Conservation (phyloP, 2,113 vertebrate genomes). For the Phoxinus phoxinus region DNA sequence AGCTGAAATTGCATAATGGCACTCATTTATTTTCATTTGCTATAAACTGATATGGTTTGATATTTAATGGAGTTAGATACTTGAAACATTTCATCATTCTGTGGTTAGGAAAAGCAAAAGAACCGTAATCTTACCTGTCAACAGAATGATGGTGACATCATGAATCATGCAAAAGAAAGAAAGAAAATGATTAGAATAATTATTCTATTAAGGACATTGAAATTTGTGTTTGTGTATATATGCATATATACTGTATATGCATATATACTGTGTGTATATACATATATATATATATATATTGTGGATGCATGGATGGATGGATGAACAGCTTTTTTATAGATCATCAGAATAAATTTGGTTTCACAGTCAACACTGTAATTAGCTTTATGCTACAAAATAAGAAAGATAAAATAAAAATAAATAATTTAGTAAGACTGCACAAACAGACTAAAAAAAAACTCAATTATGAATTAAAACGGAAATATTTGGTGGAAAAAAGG, state of each 20-base stretch:
- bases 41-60: conserved; percentile 7
- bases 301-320: too few relatives aligned
- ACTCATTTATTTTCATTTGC: neutral
- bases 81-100: neutral
- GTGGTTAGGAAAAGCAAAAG: neutral
- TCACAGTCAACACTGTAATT: neutral
- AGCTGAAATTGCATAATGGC: neutral
- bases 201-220: neutral
- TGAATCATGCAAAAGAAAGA: conserved; percentile 37
- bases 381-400: neutral
- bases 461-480: neutral
- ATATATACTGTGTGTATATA: too few relatives aligned
- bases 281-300: too few relatives aligned
- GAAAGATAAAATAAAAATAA: neutral
- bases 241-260: too few relatives aligned
- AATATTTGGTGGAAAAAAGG: neutral
- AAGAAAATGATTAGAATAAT: conserved; percentile 18
- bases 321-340: neutral
- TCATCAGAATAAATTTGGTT: neutral
- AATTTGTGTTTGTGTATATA: too few relatives aligned
- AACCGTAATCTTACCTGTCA: conserved; percentile 50
- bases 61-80: neutral
- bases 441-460: neutral
- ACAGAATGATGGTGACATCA: neutral
- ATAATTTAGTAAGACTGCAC: neutral